Conservation (phyloP, 2,888 invertebrate species). For the Myathropa florea region DNA sequence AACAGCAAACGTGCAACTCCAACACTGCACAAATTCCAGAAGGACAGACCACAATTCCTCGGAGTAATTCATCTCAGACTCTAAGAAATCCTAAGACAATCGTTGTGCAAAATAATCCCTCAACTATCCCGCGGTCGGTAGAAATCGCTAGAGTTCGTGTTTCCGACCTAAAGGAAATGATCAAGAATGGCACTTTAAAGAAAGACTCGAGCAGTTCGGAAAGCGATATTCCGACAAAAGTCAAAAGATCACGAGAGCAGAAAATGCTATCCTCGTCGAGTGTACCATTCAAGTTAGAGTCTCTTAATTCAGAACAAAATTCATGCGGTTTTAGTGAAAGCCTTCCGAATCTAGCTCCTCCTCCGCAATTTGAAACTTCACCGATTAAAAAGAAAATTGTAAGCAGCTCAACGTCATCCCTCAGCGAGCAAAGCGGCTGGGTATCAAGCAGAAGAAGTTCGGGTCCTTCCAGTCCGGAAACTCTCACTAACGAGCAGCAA, state of each 20-base stretch:
- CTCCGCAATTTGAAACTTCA: constrained; percentile 84
- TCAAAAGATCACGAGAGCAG: constrained; percentile 79
- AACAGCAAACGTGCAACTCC: constrained; percentile 54
- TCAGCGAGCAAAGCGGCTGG: constrained; percentile 94
- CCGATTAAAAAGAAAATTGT: constrained; percentile 78
- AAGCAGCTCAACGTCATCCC: constrained; percentile 84
- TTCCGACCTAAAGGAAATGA: constrained; percentile 80
- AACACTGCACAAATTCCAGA: constrained; percentile 45
- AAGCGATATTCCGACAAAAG: constrained; percentile 83
- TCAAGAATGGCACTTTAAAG: constrained; percentile 76
- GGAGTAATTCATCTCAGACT: constrained; percentile 85
- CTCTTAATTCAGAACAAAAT: constrained; percentile 78
- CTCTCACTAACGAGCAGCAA: constrained; percentile 74
- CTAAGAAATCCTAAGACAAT: constrained; percentile 77
- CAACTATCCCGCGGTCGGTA: constrained; percentile 78
- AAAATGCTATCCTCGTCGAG: constrained; percentile 83
- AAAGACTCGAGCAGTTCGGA: constrained; percentile 82
- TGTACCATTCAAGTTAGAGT: constrained; percentile 85
- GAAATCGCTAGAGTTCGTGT: constrained; percentile 80
- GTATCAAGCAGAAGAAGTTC: constrained; percentile 89
- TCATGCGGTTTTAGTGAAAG: constrained; percentile 85
- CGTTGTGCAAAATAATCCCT: constrained; percentile 60
- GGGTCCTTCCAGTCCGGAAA: constrained; percentile 84
- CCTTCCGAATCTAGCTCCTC: constrained; percentile 86
- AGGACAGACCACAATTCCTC: constrained; percentile 61